These are phyloP conservation scores for Syngnathus acus DNA, from an alignment of 2,797 vertebrate species.

Conservation along the genomic window DNA sequence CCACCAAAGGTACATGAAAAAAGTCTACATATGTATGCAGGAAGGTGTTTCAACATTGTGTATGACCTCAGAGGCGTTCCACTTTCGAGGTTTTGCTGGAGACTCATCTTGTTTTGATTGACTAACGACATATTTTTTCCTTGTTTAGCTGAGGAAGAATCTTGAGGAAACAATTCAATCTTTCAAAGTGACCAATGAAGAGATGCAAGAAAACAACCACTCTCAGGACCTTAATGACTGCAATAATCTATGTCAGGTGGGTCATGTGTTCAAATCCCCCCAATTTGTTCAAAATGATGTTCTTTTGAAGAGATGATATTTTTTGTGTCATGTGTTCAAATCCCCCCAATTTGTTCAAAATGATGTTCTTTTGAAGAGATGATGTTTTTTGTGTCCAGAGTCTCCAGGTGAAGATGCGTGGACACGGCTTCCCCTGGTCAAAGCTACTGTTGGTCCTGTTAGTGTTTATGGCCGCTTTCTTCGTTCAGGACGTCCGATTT, in stretches of 20 bases:
- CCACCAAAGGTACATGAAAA: slow-evolving; percentile 74
- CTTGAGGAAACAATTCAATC: slow-evolving; percentile 86
- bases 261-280: neutral
- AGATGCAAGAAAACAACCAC: slow-evolving; percentile 66
- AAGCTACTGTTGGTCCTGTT: slow-evolving; percentile 76
- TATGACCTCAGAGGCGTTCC: too few relatives aligned
- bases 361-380: neutral
- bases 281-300: neutral
- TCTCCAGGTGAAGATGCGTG: slow-evolving; percentile 77
- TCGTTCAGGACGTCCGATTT: slow-evolving; percentile 77
- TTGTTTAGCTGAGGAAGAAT: slow-evolving; percentile 72
- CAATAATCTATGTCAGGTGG: slow-evolving; percentile 77
- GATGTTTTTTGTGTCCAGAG: slow-evolving; percentile 48
- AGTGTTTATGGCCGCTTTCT: slow-evolving; percentile 70
- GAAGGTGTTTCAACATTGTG: too few relatives aligned
- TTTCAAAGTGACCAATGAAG: slow-evolving; percentile 86
- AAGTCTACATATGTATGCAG: neutral
- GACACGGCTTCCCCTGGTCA: slow-evolving; percentile 76
- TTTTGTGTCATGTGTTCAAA: neutral
- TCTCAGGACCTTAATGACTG: slow-evolving; percentile 70
- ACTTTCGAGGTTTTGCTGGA: too few relatives aligned
- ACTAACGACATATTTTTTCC: neutral
- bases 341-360: neutral
- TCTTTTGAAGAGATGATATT: neutral
- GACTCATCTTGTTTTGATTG: too few relatives aligned